Evolutionary conservation across 1,140 invertebrate genomes (phyloP).

Genomic region (Oreohelix idahoensis): DNA sequence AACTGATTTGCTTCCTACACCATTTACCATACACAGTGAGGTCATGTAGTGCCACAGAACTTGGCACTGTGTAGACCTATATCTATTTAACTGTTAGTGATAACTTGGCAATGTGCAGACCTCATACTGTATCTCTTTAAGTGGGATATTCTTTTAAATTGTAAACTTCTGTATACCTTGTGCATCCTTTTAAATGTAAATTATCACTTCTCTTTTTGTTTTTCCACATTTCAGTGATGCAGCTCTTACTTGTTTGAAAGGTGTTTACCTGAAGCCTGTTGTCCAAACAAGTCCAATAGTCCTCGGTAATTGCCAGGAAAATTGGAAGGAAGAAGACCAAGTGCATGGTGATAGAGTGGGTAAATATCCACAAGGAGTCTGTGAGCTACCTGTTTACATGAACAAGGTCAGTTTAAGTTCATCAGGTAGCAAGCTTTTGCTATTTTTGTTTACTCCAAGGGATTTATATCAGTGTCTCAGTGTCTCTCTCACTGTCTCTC

Average conservation of each 20-base stretch:
- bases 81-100: no score
- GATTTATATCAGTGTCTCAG: background rate
- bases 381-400: constrained; percentile 66
- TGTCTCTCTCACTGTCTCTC: no score
- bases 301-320: background rate
- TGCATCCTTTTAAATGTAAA: no score
- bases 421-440: background rate
- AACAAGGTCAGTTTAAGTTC: constrained; percentile 59
- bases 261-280: constrained; percentile 42
- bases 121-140: no score
- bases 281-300: constrained; percentile 16
- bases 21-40: no score
- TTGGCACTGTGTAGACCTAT: background rate
- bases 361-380: constrained; percentile 44
- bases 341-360: constrained; percentile 9
- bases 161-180: no score
- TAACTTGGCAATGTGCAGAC: no score
- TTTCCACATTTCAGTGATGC: constrained; percentile 8
- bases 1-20: no score
- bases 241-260: constrained; percentile 10
- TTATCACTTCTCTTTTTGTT: no score
- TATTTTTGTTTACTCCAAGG: background rate
- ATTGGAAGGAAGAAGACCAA: background rate
- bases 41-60: no score
- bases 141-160: no score